Evolutionary conservation across 2,888 invertebrate species (phyloP).

Genomic region (Coenonympha arcania): DNA sequence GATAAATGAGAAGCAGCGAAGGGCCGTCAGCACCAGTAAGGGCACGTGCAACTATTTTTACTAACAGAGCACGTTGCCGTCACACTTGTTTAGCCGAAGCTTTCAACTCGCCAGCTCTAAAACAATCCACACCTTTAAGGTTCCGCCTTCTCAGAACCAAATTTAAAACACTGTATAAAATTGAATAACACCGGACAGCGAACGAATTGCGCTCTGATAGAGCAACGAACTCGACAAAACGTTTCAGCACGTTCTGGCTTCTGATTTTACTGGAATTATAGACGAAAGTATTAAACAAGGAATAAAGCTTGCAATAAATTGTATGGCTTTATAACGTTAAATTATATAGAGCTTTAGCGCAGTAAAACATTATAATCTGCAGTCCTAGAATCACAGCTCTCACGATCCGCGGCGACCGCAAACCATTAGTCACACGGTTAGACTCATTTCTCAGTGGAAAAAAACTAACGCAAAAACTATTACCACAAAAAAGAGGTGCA

Average conservation of each 20-base stretch:
- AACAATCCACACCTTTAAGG: constrained; percentile 29
- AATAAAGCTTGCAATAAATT: constrained; percentile 10
- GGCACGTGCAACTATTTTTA: constrained; percentile 56
- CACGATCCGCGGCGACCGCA: constrained; percentile 44
- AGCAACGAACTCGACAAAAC: constrained; percentile 24
- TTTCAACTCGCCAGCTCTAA: constrained; percentile 31
- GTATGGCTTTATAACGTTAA: constrained; percentile 16
- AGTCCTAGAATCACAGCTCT: constrained; percentile 43
- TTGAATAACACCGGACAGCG: constrained; percentile 11
- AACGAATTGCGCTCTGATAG: constrained; percentile 19
- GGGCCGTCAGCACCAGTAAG: constrained; percentile 37
- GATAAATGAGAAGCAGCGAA: constrained; percentile 40
- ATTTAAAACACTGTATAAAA: constrained; percentile 19
- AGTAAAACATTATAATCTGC: constrained; percentile 34
- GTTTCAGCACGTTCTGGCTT: constrained; percentile 20
- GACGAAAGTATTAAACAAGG: constrained; percentile 11
- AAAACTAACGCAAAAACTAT: constrained; percentile 20
- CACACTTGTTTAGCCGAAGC: constrained; percentile 30
- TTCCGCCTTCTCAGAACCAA: constrained; percentile 26
- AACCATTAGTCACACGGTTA: constrained; percentile 48
- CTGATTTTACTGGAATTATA: constrained; percentile 20
- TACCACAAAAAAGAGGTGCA: constrained; percentile 11
- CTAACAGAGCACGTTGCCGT: constrained; percentile 28
- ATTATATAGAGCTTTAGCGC: constrained; percentile 19
- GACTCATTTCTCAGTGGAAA: constrained; percentile 25